These are phyloP conservation scores for Tenebrio molitor DNA, from an alignment of 1,140 invertebrate genomes.

Conservation along the genomic window DNA sequence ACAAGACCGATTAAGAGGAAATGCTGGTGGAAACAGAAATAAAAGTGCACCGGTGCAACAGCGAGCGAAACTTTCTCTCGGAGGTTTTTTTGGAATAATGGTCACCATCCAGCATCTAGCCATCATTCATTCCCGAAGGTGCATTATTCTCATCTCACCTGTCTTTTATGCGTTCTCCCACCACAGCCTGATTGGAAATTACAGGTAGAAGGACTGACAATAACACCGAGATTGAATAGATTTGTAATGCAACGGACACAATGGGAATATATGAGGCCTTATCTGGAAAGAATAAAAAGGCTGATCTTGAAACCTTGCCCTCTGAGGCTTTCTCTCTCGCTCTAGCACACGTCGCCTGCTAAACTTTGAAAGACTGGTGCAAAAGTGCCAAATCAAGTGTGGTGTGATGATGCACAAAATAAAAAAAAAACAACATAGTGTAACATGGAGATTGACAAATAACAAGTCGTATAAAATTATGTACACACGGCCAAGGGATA, in stretches of 20 bases:
- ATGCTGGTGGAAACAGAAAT: no score
- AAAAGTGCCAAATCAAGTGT: no score
- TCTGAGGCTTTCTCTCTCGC: not conserved
- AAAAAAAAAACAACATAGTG: no score
- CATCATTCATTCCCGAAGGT: not conserved
- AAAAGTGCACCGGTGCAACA: no score
- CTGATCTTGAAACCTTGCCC: constrained; percentile 14
- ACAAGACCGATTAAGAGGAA: no score
- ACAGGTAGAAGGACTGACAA: constrained; percentile 33
- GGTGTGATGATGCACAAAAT: no score
- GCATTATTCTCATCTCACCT: constrained; percentile 29
- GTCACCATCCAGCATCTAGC: not conserved
- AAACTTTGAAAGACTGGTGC: no score
- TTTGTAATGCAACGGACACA: constrained; percentile 29
- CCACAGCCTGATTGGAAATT: constrained; percentile 23
- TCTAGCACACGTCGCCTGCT: no score
- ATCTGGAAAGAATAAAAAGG: constrained; percentile 8
- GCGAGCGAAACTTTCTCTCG: not conserved
- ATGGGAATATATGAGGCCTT: constrained; percentile 28
- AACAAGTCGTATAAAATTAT: no score
- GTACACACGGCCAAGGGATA: no score
- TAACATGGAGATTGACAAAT: no score
- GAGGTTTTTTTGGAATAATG: not conserved
- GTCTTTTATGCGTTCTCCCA: constrained; percentile 31
- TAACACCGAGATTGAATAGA: constrained; percentile 34